Conservation (phyloP, 1,140 invertebrate species). For the Stenopsyche tienmushanensis region DNA sequence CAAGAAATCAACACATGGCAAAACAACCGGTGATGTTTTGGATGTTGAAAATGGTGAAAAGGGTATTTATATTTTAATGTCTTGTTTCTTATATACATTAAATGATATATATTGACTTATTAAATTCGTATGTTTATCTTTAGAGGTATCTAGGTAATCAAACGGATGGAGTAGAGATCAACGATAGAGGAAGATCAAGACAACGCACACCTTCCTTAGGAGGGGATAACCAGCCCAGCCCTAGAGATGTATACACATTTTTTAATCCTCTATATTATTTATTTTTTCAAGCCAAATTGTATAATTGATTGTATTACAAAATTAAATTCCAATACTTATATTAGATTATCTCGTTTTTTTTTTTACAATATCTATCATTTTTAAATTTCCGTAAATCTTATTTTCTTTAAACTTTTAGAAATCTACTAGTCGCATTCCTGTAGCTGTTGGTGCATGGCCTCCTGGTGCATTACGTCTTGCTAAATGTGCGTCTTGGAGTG, state of each 20-base stretch:
- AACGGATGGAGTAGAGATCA: not conserved
- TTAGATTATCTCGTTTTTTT: too few relatives aligned
- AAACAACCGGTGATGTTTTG: not conserved
- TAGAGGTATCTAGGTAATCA: too few relatives aligned
- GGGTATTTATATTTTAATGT: conserved; percentile 46
- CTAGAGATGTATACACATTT: conserved; percentile 33
- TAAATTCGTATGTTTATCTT: too few relatives aligned
- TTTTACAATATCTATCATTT: not conserved
- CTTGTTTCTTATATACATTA: not conserved
- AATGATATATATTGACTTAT: too few relatives aligned
- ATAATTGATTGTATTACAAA: not conserved
- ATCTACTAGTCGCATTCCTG: conserved; percentile 43
- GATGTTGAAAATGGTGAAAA: conserved; percentile 42
- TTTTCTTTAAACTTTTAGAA: conserved; percentile 40
- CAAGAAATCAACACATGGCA: conserved; percentile 10
- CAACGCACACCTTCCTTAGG: conserved; percentile 38
- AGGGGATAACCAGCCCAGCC: conserved; percentile 32
- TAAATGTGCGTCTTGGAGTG: conserved; percentile 61
- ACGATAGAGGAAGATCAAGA: conserved; percentile 32
- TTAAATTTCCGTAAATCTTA: not conserved
- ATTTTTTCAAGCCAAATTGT: not conserved
- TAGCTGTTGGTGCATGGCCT: conserved; percentile 49
- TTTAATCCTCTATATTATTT: not conserved
- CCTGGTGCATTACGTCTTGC: conserved; percentile 49
- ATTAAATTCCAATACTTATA: not conserved